Evolutionary conservation across 2,797 vertebrate species (phyloP).

Genomic region (Jordanella pulchra): DNA sequence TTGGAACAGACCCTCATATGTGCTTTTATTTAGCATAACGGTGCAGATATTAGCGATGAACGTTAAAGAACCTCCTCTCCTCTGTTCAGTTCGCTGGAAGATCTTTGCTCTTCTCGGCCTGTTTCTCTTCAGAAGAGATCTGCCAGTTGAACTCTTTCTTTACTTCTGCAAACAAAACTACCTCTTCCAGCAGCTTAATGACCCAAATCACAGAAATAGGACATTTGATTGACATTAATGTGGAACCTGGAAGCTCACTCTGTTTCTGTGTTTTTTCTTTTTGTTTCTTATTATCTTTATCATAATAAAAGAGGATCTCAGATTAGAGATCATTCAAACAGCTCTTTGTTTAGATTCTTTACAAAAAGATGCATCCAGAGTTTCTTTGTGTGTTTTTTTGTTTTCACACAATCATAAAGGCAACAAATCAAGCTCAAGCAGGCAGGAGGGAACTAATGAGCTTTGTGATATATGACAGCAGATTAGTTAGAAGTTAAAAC

Average conservation of each 20-base stretch:
- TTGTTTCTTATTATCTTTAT: slow-evolving; percentile 17
- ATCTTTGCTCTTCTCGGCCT: too few species aligned
- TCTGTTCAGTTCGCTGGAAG: too few species aligned
- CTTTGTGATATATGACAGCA: slow-evolving; percentile 3
- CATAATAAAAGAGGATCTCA: slow-evolving; percentile 13
- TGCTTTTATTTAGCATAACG: too few species aligned
- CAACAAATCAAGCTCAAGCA: background rate
- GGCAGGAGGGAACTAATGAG: slow-evolving; percentile 24
- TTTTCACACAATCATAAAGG: background rate
- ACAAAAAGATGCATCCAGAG: background rate
- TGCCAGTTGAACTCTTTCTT: too few species aligned
- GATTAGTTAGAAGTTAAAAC: slow-evolving; percentile 34
- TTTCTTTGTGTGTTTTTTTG: background rate
- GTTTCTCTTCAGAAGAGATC: too few species aligned
- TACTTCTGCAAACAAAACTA: too few species aligned
- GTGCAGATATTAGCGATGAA: too few species aligned
- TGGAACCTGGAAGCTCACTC: slow-evolving; percentile 1
- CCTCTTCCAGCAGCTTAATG: too few species aligned
- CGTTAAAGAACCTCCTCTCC: too few species aligned
- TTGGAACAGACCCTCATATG: too few species aligned
- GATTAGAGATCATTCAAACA: background rate
- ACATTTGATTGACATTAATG: background rate
- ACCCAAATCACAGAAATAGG: too few species aligned
- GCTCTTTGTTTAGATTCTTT: slow-evolving; percentile 6
- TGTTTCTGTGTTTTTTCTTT: background rate